Conservation (phyloP, 1,140 invertebrate genomes). For the Drosophila sp. region DNA sequence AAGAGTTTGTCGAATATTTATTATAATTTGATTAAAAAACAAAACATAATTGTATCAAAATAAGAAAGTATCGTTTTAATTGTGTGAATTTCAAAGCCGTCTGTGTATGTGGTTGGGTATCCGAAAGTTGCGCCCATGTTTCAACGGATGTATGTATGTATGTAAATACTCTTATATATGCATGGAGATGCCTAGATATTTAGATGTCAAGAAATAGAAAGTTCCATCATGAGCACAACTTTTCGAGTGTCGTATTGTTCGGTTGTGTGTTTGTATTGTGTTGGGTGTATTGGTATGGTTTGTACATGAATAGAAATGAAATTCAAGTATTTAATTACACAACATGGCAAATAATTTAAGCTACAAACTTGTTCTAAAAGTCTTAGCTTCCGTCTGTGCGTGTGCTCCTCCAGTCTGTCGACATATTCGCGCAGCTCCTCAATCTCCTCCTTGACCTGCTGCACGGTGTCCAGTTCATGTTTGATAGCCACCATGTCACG, state of each 20-base stretch:
- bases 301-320: constrained; percentile 84
- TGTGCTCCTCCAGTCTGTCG: constrained; percentile 94
- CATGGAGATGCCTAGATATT: too few relatives aligned
- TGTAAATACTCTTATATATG: background rate
- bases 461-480: constrained; percentile 95
- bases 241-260: constrained; percentile 42
- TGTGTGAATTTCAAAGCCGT: constrained; percentile 62
- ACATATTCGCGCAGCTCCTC: constrained; percentile 96
- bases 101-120: constrained; percentile 54
- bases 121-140: constrained; percentile 39
- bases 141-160: constrained; percentile 2
- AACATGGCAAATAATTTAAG: constrained; percentile 85
- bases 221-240: constrained; percentile 34
- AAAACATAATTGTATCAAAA: constrained; percentile 25
- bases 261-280: constrained; percentile 47
- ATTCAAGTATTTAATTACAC: constrained; percentile 85
- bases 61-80: constrained; percentile 23
- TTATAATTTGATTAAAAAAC: constrained; percentile 36
- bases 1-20: constrained; percentile 36
- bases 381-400: constrained; percentile 92
- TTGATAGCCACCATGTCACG: constrained; percentile 97
- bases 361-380: constrained; percentile 93
- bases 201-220: background rate
- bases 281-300: constrained; percentile 79
- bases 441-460: constrained; percentile 97